These are phyloP conservation scores for Dynastes tityus DNA, from an alignment of 2,888 invertebrate genomes.

Conservation along the genomic window DNA sequence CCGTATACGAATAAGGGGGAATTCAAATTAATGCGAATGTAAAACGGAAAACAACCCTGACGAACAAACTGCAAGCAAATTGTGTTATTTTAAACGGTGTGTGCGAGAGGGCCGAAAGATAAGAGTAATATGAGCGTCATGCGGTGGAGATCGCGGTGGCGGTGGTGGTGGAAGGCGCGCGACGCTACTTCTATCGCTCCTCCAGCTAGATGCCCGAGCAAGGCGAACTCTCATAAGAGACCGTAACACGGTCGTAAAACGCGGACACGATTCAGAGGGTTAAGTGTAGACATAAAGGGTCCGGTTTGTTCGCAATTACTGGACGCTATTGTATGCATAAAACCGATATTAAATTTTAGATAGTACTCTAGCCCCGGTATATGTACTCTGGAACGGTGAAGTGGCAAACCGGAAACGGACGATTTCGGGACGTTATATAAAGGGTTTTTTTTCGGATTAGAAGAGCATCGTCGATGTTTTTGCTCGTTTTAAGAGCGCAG, in stretches of 20 bases:
- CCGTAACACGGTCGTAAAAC: constrained; percentile 55
- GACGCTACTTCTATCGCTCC: not conserved
- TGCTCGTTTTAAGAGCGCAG: not conserved
- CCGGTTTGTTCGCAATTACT: constrained; percentile 61
- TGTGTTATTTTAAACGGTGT: constrained; percentile 38
- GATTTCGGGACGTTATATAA: constrained; percentile 3
- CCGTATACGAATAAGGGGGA: constrained; percentile 31
- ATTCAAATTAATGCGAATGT: constrained; percentile 46
- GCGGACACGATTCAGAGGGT: constrained; percentile 56
- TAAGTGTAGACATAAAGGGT: constrained; percentile 58
- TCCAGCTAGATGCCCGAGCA: not conserved
- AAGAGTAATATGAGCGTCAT: constrained; percentile 37
- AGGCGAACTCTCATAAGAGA: constrained; percentile 36
- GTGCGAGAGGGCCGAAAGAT: constrained; percentile 19
- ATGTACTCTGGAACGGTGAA: constrained; percentile 33
- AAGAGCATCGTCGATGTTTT: constrained; percentile 2
- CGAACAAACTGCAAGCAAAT: constrained; percentile 45
- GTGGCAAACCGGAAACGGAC: constrained; percentile 32
- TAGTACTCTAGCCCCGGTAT: constrained; percentile 53
- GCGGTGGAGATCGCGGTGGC: not conserved
- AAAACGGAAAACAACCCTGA: constrained; percentile 41
- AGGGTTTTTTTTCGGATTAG: not conserved
- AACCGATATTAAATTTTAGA: constrained; percentile 62
- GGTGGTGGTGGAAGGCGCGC: constrained; percentile 14
- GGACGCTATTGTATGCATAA: constrained; percentile 60